These are phyloP conservation scores for Drosophila auraria DNA, from an alignment of 1,140 invertebrate genomes.

Conservation along the genomic window DNA sequence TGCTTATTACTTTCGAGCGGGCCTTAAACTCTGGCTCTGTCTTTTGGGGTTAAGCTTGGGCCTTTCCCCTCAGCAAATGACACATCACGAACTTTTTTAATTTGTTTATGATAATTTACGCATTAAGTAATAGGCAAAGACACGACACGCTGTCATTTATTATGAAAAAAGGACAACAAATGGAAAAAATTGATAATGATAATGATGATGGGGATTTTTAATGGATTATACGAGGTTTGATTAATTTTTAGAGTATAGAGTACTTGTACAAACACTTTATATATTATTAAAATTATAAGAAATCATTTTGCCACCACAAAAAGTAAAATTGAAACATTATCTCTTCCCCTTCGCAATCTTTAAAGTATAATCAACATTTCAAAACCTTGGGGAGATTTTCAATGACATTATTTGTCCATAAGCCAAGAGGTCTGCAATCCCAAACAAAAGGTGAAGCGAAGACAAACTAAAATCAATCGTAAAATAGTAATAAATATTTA, in stretches of 20 bases:
- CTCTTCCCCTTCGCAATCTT: background rate
- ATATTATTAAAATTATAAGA: background rate
- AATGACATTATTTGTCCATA: constrained; percentile 65
- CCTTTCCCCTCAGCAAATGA: constrained; percentile 53
- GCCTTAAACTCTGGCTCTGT: constrained; percentile 54
- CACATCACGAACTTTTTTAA: constrained; percentile 83
- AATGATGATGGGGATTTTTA: constrained; percentile 3
- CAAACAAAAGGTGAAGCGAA: constrained; percentile 19
- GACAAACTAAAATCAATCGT: constrained; percentile 72
- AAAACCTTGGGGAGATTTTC: background rate
- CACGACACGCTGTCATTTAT: constrained; percentile 69
- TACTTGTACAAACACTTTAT: background rate
- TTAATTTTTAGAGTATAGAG: background rate
- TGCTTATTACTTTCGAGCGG: constrained; percentile 74
- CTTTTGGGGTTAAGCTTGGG: constrained; percentile 40
- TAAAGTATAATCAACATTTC: constrained; percentile 13
- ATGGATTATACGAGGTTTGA: background rate
- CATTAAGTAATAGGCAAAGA: constrained; percentile 50
- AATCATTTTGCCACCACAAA: background rate
- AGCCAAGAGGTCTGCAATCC: background rate
- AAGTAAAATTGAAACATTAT: constrained; percentile 7
- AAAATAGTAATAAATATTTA: constrained; percentile 81
- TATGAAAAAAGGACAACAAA: constrained; percentile 32
- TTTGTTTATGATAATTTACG: constrained; percentile 84
- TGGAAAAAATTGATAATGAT: constrained; percentile 10